Evolutionary conservation across 2,888 invertebrate genomes (phyloP).

Genomic region (Scaeva pyrastri): DNA sequence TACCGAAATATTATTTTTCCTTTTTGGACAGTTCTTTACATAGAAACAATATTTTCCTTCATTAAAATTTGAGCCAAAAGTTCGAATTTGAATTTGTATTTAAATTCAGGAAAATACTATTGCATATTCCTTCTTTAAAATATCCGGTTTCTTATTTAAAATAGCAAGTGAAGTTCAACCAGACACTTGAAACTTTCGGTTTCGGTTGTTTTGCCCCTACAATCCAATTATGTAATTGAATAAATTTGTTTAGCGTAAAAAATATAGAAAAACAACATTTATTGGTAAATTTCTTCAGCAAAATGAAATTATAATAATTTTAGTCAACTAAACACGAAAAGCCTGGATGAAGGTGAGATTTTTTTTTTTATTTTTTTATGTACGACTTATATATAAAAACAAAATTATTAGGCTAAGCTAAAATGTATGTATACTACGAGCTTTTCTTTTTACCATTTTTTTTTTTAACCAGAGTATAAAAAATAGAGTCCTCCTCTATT

Average conservation of each 20-base stretch:
- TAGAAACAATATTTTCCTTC: no score
- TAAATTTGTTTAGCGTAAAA: not conserved
- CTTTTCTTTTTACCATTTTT: conserved; percentile 49
- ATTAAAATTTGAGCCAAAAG: no score
- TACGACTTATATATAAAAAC: conserved; percentile 22
- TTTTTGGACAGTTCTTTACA: no score
- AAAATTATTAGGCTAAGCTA: conserved; percentile 70
- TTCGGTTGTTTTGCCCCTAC: no score
- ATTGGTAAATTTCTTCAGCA: conserved; percentile 31
- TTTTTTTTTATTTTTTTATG: conserved; percentile 63
- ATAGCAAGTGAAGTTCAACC: no score
- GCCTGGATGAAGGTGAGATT: conserved; percentile 75
- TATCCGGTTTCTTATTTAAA: no score
- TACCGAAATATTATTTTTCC: no score
- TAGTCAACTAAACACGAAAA: conserved; percentile 60
- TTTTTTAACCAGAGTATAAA: conserved; percentile 46
- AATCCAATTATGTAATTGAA: no score
- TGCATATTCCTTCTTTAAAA: no score
- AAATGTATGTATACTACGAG: conserved; percentile 56
- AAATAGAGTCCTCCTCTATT: conserved; percentile 48
- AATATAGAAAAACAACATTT: conserved; percentile 26
- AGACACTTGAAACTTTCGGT: no score
- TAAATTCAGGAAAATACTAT: no score
- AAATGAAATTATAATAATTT: conserved; percentile 43
- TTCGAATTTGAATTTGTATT: no score